Evolutionary conservation across 2,113 vertebrate genomes (phyloP).

Genomic region (Solea senegalensis): DNA sequence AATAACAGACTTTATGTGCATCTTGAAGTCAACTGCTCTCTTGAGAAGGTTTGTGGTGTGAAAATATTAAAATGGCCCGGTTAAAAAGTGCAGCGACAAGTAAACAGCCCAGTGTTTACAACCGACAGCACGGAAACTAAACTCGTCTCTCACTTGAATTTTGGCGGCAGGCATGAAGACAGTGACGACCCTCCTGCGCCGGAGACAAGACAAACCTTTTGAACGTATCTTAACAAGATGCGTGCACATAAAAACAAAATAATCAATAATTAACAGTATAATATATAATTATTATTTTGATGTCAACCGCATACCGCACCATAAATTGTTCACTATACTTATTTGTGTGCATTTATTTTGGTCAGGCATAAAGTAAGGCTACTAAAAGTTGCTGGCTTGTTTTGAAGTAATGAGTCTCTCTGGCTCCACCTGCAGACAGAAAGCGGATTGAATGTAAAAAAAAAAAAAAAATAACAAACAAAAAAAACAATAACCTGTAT

Average conservation of each 20-base stretch:
- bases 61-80: background rate
- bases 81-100: background rate
- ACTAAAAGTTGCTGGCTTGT: background rate
- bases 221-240: background rate
- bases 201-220: background rate
- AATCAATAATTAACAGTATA: too few relatives aligned
- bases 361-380: conserved; percentile 44
- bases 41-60: background rate
- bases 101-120: conserved; percentile 27
- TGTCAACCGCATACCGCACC: too few relatives aligned
- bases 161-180: conserved; percentile 75
- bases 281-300: too few relatives aligned
- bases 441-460: background rate
- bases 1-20: conserved; percentile 93
- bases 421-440: conserved; percentile 18
- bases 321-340: background rate
- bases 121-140: background rate
- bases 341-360: conserved; percentile 2
- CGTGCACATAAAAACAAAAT: background rate
- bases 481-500: too few relatives aligned
- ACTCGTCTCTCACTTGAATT: conserved; percentile 73
- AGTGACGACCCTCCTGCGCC: conserved; percentile 14
- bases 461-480: too few relatives aligned
- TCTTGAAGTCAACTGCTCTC: conserved; percentile 63
- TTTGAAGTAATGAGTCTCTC: background rate